phyloP scores from a whole-genome alignment of 2,888 invertebrate species.

The Tiliacea citrago region DNA sequence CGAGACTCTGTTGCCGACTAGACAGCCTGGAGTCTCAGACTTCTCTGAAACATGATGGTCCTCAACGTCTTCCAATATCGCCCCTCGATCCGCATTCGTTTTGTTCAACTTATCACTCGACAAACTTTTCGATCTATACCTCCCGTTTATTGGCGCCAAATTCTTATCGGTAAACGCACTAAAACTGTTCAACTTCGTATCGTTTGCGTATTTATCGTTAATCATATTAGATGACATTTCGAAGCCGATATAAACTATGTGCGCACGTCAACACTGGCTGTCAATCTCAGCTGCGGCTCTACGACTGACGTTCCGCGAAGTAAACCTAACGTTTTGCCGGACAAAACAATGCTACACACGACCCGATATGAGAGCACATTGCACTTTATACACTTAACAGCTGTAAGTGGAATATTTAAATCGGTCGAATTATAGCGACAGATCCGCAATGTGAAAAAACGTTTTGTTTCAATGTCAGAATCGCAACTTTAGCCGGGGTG shows the following conservation, averaged over 20 bases:
- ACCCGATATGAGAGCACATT: conserved; percentile 73
- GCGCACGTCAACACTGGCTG: conserved; percentile 79
- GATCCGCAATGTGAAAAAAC: conserved; percentile 63
- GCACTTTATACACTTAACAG: conserved; percentile 65
- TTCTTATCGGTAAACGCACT: conserved; percentile 85
- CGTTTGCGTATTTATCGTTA: conserved; percentile 84
- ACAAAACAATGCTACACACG: conserved; percentile 81
- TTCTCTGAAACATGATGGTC: conserved; percentile 83
- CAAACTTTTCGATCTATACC: conserved; percentile 87
- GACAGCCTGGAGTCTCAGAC: conserved; percentile 86
- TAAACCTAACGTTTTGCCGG: conserved; percentile 81
- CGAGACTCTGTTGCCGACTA: conserved; percentile 80
- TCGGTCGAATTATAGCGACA: conserved; percentile 67
- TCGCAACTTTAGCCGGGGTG: conserved; percentile 68
- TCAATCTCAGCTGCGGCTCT: conserved; percentile 81
- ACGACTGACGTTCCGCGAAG: conserved; percentile 80
- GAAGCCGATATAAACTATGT: conserved; percentile 72
- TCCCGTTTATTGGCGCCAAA: conserved; percentile 81
- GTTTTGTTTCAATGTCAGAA: conserved; percentile 74
- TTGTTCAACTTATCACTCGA: conserved; percentile 89
- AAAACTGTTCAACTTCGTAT: conserved; percentile 84
- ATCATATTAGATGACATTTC: conserved; percentile 87
- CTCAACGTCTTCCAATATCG: conserved; percentile 87
- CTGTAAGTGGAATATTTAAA: conserved; percentile 64
- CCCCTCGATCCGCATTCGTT: conserved; percentile 85